A percentile compares a stretch with the other conserved stretches of the same genome.
Evolutionary conservation across 2,797 vertebrate species (phyloP).

Genomic region (Xenopus petersii): DNA sequence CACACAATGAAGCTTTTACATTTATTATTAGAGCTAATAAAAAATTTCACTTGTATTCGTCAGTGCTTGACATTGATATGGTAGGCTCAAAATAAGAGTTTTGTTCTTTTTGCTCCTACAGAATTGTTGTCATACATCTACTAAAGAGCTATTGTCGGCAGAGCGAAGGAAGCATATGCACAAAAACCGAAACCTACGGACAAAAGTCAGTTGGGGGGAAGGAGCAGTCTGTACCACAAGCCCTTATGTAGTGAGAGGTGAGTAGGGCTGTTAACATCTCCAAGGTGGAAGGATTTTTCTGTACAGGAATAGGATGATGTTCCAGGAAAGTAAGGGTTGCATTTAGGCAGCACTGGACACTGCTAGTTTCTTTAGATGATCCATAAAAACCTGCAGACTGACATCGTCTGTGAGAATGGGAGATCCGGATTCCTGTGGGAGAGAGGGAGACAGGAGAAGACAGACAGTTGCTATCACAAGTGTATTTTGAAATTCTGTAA

Average conservation of each 20-base stretch:
- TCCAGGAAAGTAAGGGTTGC: no score
- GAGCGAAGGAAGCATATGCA: background rate
- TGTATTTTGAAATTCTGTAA: no score
- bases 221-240: background rate
- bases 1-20: no score
- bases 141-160: background rate
- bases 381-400: slow-evolving; percentile 98
- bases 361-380: slow-evolving; percentile 95
- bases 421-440: slow-evolving; percentile 84
- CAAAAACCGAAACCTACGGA: background rate
- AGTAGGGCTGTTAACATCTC: no score
- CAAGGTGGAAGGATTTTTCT: no score
- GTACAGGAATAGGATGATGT: no score
- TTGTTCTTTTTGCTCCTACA: background rate
- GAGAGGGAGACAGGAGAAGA: slow-evolving; percentile 1
- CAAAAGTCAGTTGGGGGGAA: background rate
- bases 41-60: background rate
- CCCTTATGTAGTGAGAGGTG: background rate
- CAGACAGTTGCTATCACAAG: background rate
- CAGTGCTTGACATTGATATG: no score
- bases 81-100: no score
- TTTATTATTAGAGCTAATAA: no score
- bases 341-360: slow-evolving; percentile 89
- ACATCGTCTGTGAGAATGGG: slow-evolving; percentile 97
- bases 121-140: background rate